phyloP scores from a whole-genome alignment of 1,140 invertebrate species.

The Lasioglossum baleicum region DNA sequence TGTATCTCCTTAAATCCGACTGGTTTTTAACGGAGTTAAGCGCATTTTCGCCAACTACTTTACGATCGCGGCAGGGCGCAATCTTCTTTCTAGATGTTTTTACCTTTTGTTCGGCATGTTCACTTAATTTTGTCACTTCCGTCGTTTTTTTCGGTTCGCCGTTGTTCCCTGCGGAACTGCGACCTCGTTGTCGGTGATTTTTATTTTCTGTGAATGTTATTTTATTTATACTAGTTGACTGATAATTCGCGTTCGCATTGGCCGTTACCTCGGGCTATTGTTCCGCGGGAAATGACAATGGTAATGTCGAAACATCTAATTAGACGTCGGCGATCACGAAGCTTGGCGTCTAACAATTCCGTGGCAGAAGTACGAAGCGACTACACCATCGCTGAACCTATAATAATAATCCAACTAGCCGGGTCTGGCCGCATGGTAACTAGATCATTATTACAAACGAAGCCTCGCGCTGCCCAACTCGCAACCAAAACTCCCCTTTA shows the following conservation, averaged over 20 bases:
- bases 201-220: too few species aligned
- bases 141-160: too few species aligned
- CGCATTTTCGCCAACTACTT: background rate
- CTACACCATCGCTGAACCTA: background rate
- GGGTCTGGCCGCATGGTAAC: background rate
- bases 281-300: background rate
- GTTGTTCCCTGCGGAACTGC: too few species aligned
- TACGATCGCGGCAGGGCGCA: background rate
- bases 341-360: background rate
- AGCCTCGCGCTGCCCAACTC: background rate
- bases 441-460: background rate
- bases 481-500: background rate
- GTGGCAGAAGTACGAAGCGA: background rate
- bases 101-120: too few species aligned
- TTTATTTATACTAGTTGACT: too few species aligned
- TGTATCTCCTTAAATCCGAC: background rate
- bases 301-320: background rate
- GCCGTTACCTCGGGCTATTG: too few species aligned
- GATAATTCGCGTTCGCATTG: too few species aligned
- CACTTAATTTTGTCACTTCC: too few species aligned
- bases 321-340: background rate
- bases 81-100: background rate
- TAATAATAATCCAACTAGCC: constrained; percentile 1
- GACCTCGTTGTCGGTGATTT: too few species aligned
- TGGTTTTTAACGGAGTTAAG: background rate